Conservation (phyloP, 2,797 vertebrate species). For the Glossophaga mutica region DNA sequence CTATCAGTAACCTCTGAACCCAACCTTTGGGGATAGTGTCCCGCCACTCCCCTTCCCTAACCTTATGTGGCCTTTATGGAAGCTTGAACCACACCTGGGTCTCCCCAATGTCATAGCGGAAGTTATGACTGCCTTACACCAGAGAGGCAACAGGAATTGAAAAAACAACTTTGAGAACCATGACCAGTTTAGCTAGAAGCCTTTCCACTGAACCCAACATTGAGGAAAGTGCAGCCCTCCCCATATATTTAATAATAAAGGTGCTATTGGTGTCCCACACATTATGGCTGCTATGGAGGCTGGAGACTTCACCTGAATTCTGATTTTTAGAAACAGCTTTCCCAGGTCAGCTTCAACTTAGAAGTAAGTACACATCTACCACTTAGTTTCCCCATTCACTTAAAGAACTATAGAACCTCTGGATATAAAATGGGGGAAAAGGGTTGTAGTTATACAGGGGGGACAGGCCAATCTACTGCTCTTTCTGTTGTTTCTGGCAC, state of each 20-base stretch:
- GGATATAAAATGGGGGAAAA: neutral
- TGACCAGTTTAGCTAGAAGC: neutral
- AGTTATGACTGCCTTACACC: neutral
- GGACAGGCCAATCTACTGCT: neutral
- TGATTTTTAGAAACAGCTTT: neutral
- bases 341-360: neutral
- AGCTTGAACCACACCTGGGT: neutral
- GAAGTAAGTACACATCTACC: neutral
- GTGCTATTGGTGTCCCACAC: neutral
- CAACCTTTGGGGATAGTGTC: neutral
- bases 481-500: neutral
- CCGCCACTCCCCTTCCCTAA: neutral
- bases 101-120: neutral
- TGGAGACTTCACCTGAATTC: neutral
- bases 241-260: neutral
- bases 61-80: neutral
- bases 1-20: neutral
- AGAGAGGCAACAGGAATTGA: neutral
- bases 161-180: neutral
- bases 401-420: neutral
- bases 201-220: neutral
- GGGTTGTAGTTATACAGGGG: neutral
- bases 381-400: neutral
- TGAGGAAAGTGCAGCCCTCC: neutral
- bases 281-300: neutral